A percentile compares a stretch with the other conserved stretches of the same genome.
Evolutionary conservation across 2,113 vertebrate species (phyloP).

Genomic region (Ptilonorhynchus violaceus): DNA sequence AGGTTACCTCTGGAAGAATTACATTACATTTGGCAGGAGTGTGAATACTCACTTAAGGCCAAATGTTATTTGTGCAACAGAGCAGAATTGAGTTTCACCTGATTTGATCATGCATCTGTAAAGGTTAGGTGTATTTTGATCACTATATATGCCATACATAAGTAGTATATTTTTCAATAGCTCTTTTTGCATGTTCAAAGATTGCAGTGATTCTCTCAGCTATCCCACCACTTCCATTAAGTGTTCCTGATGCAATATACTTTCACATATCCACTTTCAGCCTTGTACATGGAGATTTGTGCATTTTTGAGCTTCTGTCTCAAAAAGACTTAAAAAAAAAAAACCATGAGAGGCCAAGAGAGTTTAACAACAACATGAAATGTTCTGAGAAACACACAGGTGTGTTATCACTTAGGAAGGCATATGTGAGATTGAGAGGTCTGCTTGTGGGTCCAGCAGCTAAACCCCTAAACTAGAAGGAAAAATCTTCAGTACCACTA

Average conservation of each 20-base stretch:
- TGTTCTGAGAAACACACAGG: not conserved
- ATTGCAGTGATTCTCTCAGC: not conserved
- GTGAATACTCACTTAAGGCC: not conserved
- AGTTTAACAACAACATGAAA: not conserved
- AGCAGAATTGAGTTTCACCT: not conserved
- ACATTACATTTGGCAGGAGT: not conserved
- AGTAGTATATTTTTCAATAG: not conserved
- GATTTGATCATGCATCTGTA: not conserved
- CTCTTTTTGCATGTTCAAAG: not conserved
- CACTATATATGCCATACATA: not conserved
- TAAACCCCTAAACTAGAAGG: not conserved
- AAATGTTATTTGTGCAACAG: not conserved
- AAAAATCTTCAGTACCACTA: not conserved
- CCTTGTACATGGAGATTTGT: not conserved
- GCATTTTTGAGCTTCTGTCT: not conserved
- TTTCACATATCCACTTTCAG: not conserved
- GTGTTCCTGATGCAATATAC: not conserved
- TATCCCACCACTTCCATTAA: not conserved
- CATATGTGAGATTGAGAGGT: accelerated
- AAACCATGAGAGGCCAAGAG: accelerated
- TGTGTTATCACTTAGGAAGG: not conserved
- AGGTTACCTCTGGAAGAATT: not conserved
- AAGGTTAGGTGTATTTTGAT: not conserved
- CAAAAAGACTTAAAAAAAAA: not conserved
- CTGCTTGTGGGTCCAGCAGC: not conserved